Evolutionary conservation across 2,113 vertebrate genomes (phyloP), one percentile per base, ranked within the genome.

Genomic region (Xenopus laevis): DNA sequence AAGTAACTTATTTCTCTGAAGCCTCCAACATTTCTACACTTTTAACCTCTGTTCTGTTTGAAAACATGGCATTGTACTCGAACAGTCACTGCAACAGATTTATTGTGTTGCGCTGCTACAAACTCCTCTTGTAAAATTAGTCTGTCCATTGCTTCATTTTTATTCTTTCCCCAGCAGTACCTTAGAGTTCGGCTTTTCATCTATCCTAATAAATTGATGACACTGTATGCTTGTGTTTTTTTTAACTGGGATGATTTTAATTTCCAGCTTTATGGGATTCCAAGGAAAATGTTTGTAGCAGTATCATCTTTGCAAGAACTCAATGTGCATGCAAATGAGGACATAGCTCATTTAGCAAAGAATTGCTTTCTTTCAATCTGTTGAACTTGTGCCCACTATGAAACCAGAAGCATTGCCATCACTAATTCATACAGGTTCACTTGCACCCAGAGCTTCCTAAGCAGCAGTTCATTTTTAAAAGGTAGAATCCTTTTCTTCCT

Each of bases 291-390:
- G 71, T 73, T 65, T 73, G 72, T 67, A 67, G 72, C 72, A 66
- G 53, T 47, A 74, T 74, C n/a, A 72, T 72, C 71, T 65, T 68
- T 68, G 58, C 55, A 68, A 53, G 23, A 20, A 75, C 72, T 40
- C 65, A 40, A 62, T 75, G 23, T 75, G 72, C 65, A 75, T 75
- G 72, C 57, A 75, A 57, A 68, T 75, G 45, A 75, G 65, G 65
- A 17, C 65, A 75, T 44, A 61, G 57, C 72, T 68, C 57, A 68
- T 75, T 75, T 75, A 68, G 65, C 73, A 68, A 75, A 68, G 73
- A 66, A 68, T 60, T 40, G 57, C 23, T 46, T 68, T 53, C 12
- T 75, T 68, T 62, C 16, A 67, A 27, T 61, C 72, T 75, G 68
- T 75, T 75, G 73, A 75, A 68, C 65, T 75, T 67, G 57, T 62